Percentiles rank a stretch among this genome's conserved stretches.
These are phyloP conservation scores for Nipponacmea schrenckii DNA, from an alignment of 2,888 invertebrate species.

Conservation along the genomic window DNA sequence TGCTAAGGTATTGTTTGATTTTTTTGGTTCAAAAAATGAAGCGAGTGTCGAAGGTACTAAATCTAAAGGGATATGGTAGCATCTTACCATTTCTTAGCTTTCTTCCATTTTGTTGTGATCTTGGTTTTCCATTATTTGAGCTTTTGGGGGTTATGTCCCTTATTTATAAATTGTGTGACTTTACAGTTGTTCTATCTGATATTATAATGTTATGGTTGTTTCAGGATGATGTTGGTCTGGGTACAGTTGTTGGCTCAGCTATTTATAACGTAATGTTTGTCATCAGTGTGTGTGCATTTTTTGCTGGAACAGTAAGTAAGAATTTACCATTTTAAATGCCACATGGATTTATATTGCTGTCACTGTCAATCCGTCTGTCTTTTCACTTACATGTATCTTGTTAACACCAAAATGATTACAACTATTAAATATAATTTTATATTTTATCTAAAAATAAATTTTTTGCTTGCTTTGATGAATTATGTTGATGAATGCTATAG, in stretches of 20 bases:
- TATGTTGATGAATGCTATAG: no score
- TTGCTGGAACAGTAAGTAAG: slow-evolving; percentile 61
- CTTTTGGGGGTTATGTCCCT: no score
- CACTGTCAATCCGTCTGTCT: not conserved
- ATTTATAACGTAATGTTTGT: slow-evolving; percentile 67
- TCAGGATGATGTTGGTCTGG: slow-evolving; percentile 66
- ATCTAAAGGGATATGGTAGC: no score
- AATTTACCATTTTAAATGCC: not conserved
- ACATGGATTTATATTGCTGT: not conserved
- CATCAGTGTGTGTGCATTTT: slow-evolving; percentile 63
- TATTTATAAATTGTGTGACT: no score
- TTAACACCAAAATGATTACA: not conserved
- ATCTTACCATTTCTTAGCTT: no score
- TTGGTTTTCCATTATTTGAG: no score
- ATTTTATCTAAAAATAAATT: no score
- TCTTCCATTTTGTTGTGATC: no score
- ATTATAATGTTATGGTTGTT: slow-evolving; percentile 19
- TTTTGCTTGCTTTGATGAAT: no score
- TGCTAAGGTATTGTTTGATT: slow-evolving; percentile 46
- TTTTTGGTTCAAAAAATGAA: no score
- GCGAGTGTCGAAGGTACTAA: no score
- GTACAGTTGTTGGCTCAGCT: slow-evolving; percentile 66
- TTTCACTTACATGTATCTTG: not conserved
- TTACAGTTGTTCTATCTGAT: slow-evolving; percentile 65
- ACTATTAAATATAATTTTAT: no score